These are phyloP conservation scores for Ornithoptera priamus DNA, from an alignment of 2,888 invertebrate genomes.

Conservation along the genomic window DNA sequence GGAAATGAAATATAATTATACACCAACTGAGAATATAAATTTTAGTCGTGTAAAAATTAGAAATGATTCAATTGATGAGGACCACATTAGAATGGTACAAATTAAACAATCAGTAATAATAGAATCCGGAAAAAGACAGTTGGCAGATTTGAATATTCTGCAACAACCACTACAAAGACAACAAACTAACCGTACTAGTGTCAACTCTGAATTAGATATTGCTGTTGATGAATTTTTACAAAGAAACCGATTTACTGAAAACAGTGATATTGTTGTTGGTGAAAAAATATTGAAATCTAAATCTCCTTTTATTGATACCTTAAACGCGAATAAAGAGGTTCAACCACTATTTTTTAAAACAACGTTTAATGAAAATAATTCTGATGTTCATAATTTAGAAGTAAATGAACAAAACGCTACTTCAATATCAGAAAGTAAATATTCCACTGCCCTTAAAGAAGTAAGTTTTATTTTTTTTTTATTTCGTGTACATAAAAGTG, in stretches of 20 bases:
- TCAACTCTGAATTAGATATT: constrained; percentile 45
- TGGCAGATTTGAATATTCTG: constrained; percentile 34
- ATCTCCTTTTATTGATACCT: constrained; percentile 34
- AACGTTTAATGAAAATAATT: constrained; percentile 33
- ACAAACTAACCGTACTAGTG: constrained; percentile 36
- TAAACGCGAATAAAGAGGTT: constrained; percentile 31
- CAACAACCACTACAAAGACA: constrained; percentile 26
- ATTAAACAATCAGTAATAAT: constrained; percentile 39
- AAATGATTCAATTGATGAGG: constrained; percentile 40
- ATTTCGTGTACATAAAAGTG: too few relatives aligned
- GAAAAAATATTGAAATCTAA: constrained; percentile 49
- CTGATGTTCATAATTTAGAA: not conserved
- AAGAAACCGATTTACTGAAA: constrained; percentile 31
- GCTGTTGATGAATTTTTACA: constrained; percentile 39
- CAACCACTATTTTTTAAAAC: constrained; percentile 44
- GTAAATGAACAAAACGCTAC: not conserved
- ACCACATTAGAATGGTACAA: constrained; percentile 45
- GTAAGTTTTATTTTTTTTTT: not conserved
- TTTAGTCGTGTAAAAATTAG: constrained; percentile 40
- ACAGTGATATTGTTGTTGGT: constrained; percentile 51
- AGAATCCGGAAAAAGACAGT: constrained; percentile 22
- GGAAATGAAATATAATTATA: constrained; percentile 4
- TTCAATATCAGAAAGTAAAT: not conserved
- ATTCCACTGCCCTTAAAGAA: not conserved
- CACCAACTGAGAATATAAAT: constrained; percentile 32